Evolutionary conservation across 2,797 vertebrate genomes (phyloP).

Genomic region (Salmo trutta): DNA sequence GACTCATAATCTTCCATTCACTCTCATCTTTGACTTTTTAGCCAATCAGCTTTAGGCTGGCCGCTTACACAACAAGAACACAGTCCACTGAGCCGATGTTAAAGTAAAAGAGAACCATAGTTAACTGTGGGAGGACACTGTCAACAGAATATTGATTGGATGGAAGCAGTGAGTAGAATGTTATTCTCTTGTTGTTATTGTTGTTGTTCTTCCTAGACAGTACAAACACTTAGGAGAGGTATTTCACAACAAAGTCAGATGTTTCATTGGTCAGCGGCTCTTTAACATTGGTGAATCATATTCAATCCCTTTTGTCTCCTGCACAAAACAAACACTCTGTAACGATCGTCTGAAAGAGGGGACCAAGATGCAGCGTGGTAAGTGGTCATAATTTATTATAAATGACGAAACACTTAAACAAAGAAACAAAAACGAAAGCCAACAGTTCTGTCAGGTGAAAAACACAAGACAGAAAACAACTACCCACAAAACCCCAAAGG

Average conservation of each 20-base stretch:
- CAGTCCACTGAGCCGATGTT: not conserved
- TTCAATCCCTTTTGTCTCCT: constrained; percentile 13
- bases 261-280: constrained; percentile 13
- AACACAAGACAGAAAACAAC: too few species aligned
- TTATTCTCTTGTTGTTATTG: not conserved
- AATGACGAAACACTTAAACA: too few species aligned
- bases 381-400: too few species aligned
- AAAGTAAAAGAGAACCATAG: not conserved
- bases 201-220: not conserved
- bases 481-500: too few species aligned
- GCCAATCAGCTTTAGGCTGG: not conserved
- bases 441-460: too few species aligned
- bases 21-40: constrained; percentile 1
- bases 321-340: not conserved
- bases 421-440: too few species aligned
- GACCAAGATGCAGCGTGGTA: too few species aligned
- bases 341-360: too few species aligned
- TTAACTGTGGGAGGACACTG: not conserved
- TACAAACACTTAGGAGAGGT: not conserved
- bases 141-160: constrained; percentile 4
- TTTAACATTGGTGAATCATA: constrained; percentile 16
- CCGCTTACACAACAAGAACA: not conserved
- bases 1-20: not conserved
- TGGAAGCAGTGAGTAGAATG: not conserved
- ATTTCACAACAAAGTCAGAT: constrained; percentile 5